Base-by-base conservation (phyloP, 2,797 vertebrate species). In the Siniperca undulata region DNA sequence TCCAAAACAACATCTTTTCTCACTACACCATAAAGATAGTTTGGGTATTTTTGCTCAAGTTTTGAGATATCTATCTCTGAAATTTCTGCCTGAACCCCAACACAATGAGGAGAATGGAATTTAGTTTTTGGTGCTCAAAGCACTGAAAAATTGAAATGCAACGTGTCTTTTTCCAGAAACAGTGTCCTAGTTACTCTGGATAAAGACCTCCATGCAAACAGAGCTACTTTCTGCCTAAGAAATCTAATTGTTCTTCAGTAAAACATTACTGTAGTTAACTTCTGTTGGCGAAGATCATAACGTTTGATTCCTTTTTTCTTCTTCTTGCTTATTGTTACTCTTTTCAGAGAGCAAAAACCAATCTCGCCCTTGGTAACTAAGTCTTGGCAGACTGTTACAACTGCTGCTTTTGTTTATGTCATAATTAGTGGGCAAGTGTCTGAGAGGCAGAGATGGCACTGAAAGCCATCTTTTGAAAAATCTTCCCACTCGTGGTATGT, bases 391-490 rank as follows among this genome's bases (percentile, higher is more conserved):
- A 62, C 44, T 55, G 40, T 36, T 36, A 70, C 70, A 87, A 82
- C 61, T 42, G 67, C 48, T 58, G 36, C 68, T 86, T 86, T 66
- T 86, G 75, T 89, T 78, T 56, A 60, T 69, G 56, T 55, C 58
- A 53, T 79, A 78, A 79, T 88, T 80, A 70, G 48, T 69, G 56
- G 77, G 62, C 58, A 40, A 87, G 66, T 34, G 61, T 78, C 78
- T 84, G 81, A 69, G 55, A 87, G 74, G 68, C 81, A 79, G 48
- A 62, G 34, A 78, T 42, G 53, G 52, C 64, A 56, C 55, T 74
- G 59, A 84, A 86, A 85, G 77, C 19, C 70, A 22, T 81, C 69
- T 77, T 82, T 84, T 66, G 46, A 73, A 74, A 65, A 62, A 40
- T 71, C 46, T 34, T 64, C 72, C 81, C 72, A 77, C 82, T 79